Conservation (phyloP, 1,140 invertebrate species). For the Vanessa atalanta region DNA sequence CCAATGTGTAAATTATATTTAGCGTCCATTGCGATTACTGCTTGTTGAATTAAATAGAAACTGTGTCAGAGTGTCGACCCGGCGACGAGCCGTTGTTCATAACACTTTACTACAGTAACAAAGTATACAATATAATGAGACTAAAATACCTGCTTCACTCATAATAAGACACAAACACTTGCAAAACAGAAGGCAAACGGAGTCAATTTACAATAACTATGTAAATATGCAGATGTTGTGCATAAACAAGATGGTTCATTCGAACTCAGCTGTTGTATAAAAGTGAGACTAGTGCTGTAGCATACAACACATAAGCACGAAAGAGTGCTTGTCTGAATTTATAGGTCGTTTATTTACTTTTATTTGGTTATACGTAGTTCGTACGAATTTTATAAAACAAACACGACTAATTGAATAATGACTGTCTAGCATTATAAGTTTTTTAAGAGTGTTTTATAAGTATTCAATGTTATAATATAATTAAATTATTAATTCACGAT, state of each 20-base stretch:
- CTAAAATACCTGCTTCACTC: not conserved
- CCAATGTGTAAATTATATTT: conserved; percentile 75
- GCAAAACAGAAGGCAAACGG: conserved; percentile 29
- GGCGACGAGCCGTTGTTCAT: conserved; percentile 28
- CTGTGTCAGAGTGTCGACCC: conserved; percentile 59
- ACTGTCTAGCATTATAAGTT: too few species aligned
- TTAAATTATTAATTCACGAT: too few species aligned
- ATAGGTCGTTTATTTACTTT: not conserved
- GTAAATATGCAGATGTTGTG: conserved; percentile 46
- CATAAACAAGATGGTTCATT: conserved; percentile 44
- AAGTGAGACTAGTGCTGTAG: conserved; percentile 29
- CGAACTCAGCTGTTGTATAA: conserved; percentile 40
- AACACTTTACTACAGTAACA: conserved; percentile 14
- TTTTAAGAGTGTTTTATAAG: too few species aligned
- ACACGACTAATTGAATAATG: too few species aligned
- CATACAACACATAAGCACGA: conserved; percentile 30
- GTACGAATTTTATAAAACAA: not conserved
- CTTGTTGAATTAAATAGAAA: conserved; percentile 63
- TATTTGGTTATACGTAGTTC: not conserved
- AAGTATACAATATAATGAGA: not conserved
- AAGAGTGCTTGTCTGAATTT: conserved; percentile 24
- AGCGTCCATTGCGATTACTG: conserved; percentile 64
- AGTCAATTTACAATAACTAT: conserved; percentile 38
- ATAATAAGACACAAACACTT: conserved; percentile 5
- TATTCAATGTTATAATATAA: too few species aligned